phyloP scores from a whole-genome alignment of 2,797 vertebrate species.

The Chromis chromis region DNA sequence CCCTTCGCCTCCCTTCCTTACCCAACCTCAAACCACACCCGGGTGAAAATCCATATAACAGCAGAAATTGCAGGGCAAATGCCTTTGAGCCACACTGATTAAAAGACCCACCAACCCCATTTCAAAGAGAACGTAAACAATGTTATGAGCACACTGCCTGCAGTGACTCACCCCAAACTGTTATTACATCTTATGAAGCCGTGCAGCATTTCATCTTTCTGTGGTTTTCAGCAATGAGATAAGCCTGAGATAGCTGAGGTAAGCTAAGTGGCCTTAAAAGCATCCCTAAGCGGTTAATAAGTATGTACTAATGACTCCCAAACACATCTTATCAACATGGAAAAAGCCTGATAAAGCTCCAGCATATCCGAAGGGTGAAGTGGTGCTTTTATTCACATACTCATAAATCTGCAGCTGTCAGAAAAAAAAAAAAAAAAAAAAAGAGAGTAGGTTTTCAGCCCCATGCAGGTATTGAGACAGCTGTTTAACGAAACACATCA shows the following conservation, averaged over 20 bases:
- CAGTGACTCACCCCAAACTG: conserved; percentile 75
- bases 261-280: conserved; percentile 79
- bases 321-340: conserved; percentile 75
- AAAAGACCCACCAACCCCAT: conserved; percentile 75
- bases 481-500: conserved; percentile 32
- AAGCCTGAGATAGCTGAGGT: conserved; percentile 74
- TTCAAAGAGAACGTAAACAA: conserved; percentile 80
- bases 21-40: conserved; percentile 75
- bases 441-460: conserved; percentile 32
- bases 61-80: conserved; percentile 80
- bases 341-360: conserved; percentile 63
- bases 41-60: conserved; percentile 72
- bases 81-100: conserved; percentile 77
- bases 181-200: conserved; percentile 76
- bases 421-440: conserved; percentile 33
- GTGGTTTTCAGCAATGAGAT: conserved; percentile 70
- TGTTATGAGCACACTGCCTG: conserved; percentile 73
- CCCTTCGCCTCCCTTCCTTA: conserved; percentile 34
- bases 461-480: conserved; percentile 23
- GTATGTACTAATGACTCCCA: conserved; percentile 80
- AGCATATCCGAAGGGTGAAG: conserved; percentile 58
- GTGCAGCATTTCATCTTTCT: conserved; percentile 69
- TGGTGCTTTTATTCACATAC: conserved; percentile 49
- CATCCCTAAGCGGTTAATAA: conserved; percentile 78
- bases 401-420: conserved; percentile 59